A percentile compares a stretch with the other conserved stretches of the same genome.
phyloP scores from a whole-genome alignment of 2,797 vertebrate species.

The Myiothlypis coronata region DNA sequence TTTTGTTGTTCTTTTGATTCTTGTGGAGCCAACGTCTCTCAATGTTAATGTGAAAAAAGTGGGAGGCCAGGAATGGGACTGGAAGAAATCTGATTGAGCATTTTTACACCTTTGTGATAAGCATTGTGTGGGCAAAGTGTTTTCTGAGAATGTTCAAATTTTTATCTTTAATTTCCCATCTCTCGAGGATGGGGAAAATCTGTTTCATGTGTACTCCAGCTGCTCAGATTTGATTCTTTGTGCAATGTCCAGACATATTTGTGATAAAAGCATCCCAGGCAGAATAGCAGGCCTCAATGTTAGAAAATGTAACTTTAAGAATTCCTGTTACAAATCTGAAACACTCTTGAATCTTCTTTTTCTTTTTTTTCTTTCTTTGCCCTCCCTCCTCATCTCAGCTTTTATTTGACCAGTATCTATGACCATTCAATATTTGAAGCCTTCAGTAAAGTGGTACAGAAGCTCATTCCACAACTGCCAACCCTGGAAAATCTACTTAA shows the following conservation, averaged over 20 bases:
- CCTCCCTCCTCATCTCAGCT: conserved; percentile 76
- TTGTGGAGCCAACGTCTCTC: not conserved
- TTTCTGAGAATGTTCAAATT: not conserved
- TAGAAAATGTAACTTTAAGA: not conserved
- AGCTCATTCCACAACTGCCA: conserved; percentile 96
- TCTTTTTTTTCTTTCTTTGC: not conserved
- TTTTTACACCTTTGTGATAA: not conserved
- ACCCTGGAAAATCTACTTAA: conserved; percentile 98
- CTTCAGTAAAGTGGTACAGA: conserved; percentile 99
- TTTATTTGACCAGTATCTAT: conserved; percentile 99
- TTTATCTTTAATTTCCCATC: not conserved
- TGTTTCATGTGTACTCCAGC: not conserved
- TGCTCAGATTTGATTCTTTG: not conserved
- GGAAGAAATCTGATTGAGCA: not conserved
- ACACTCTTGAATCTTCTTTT: not conserved
- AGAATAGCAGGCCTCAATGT: not conserved
- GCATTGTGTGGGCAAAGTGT: not conserved
- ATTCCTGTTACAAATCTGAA: not conserved
- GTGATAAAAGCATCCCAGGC: not conserved
- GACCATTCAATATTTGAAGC: conserved; percentile 99
- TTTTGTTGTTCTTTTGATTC: not conserved
- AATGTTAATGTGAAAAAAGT: not conserved
- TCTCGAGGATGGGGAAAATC: not conserved
- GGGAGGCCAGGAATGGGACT: not conserved
- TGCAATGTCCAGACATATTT: not conserved